phyloP scores from a whole-genome alignment of 2,888 invertebrate species.

The Oasisia sp. region DNA sequence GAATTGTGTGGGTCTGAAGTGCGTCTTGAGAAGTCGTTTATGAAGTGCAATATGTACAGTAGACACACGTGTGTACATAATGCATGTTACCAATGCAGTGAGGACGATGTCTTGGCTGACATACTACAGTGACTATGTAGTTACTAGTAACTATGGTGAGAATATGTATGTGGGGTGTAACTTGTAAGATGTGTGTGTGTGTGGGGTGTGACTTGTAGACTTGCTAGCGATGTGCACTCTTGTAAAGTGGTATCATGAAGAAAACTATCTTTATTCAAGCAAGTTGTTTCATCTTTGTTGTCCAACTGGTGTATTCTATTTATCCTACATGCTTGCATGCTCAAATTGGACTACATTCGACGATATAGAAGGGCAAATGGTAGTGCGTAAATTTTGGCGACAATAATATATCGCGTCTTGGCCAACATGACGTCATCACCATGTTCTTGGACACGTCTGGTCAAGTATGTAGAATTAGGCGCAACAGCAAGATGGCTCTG shows the following conservation, averaged over 20 bases:
- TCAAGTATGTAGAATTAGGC: background rate
- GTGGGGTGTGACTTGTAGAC: background rate
- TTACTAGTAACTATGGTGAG: background rate
- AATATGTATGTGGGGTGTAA: background rate
- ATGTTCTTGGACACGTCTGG: background rate
- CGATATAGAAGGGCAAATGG: background rate
- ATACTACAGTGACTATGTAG: background rate
- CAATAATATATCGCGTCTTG: background rate
- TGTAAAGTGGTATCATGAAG: background rate
- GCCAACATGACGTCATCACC: background rate
- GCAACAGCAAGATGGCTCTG: background rate
- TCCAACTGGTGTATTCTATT: background rate
- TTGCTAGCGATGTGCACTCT: background rate
- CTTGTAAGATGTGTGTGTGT: too few species aligned
- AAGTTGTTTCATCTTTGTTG: background rate
- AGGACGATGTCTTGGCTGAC: background rate
- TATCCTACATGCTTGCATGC: background rate
- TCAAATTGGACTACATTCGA: background rate
- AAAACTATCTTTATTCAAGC: background rate
- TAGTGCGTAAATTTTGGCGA: background rate
- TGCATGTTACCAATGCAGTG: background rate
- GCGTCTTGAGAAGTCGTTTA: background rate
- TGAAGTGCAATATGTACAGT: background rate
- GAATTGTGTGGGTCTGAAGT: background rate
- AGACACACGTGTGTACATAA: background rate